Evolutionary conservation across 2,888 invertebrate genomes (phyloP), one percentile per base, ranked within the genome.

Genomic region (Taphrorychus bicolor): DNA sequence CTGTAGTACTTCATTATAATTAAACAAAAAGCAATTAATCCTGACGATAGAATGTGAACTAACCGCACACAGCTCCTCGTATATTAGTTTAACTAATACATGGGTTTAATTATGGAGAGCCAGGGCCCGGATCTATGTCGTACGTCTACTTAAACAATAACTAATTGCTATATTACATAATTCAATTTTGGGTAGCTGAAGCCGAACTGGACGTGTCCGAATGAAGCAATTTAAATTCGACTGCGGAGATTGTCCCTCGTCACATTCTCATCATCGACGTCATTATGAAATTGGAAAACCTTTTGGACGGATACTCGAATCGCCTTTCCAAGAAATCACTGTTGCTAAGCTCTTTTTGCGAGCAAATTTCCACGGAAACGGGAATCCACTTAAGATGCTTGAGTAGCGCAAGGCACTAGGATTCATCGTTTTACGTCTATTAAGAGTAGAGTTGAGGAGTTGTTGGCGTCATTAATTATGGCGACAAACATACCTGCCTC

Each of bases 1-100:
- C 52, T 17, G 24, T 45, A 66, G 23, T 56, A 45, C 59, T 65
- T 54, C 66, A 57, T 61, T 60, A 60, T 61, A 66, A 66, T 66
- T 60, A 61, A 66, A 57, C 61, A 66, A 66, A 65, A 66, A 61
- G 66, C 54, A 66, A 66, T 66, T 66, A 66, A 57, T 66, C 32
- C 54, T 16, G 60, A 56, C 40, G 51, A 66, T 56, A 51, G 60
- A 66, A 59, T 32, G 23, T 41, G 59, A 54, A 60, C 42, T 53
- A 22, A 41, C 23, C 32, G 59, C 48, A 17, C n/a, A n/a, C 40
- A 19, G 45, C 21, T 51, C 18, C 52, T 57, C 52, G 56, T 61
- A 45, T 66, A 61, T 66, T 66, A 66, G 22, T 59, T 54, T 56
- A 66, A 66, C 52, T 66, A 66, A 66, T 63, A 56, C 66, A 45